Base-by-base conservation (phyloP, 2,888 invertebrate genomes). In the Ecliptopera silaceata region DNA sequence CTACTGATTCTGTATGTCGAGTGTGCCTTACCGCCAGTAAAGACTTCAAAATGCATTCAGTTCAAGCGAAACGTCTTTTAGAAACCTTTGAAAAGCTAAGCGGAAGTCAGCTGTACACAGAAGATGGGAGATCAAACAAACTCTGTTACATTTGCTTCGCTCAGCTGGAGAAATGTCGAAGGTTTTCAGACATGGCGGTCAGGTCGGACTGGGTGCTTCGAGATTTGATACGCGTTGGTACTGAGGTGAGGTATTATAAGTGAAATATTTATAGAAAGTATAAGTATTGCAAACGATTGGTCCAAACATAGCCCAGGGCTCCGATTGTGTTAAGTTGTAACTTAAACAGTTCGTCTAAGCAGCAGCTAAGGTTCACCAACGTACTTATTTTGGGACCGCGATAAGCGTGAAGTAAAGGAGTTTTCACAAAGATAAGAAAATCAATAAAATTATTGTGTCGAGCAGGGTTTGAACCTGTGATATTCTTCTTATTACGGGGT, bases 81-180 rank as follows among this genome's bases (percentile, higher is more conserved):
- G 39, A 18, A 11, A 39, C 39, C 1, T 39, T n/a, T 18, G 18
- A 39, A 39, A 39, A 39, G n/a, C 39, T 39, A 10, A 38, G 15
- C 10, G 8, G 36, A 39, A 18, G 44, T 45, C 44, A 52, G 44
- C 38, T 45, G 5, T 20, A 5, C 26, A 18, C 51, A 17, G 26
- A 4, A 10, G 29, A 51, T 18, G 10, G 26, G 5, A 36, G 36
- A 8, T 36, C 51, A 0, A 29, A 4, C 11, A 44, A 36, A 29
- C 18, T 51, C 1, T 51, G 51, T 43, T 38, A 18, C 13, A 17
- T 44, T 8, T 51, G 51, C 10, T 17, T 15, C 15, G 20, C 18
- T 1, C 51, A 44, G 26, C 38, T 51, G 26, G 36, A 29, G 51
- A 51, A 29, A 38, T 44, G 51, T 12, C 8, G 18, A 10, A 44